Base-by-base conservation (phyloP, 1,140 invertebrate genomes). In the Panagrolaimus sp. region DNA sequence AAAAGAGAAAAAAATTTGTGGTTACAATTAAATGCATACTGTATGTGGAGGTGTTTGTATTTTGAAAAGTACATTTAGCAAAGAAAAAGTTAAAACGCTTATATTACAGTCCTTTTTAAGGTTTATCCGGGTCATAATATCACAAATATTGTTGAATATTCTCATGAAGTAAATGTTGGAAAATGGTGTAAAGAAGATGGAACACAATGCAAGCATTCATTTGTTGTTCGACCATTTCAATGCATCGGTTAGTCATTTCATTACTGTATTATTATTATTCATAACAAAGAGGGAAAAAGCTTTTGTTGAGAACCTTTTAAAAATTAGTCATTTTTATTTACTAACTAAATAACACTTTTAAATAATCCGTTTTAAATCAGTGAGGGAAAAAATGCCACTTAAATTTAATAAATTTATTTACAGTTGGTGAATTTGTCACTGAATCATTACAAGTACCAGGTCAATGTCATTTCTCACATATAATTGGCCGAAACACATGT, bases 391-490 rank as follows among this genome's bases (percentile, higher is more conserved):
- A 38, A 38, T 2, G 2, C 2, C 32, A 38, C 32, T 38, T 17
- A 58, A 21, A 21, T 26, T 58, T 12, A 58, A n/a, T 21, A 21
- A 58, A 58, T 58, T 21, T 21, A 43, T 68, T 70, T 79, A 70
- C 52, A 96, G 95, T 94, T 87, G 95, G 94, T 79, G 91, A 92
- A 81, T 98, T 98, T 88, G 94, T 96, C 87, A 95, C 93, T 79
- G 95, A 98, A 84, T 96, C 95, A 43, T 88, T 98, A 69, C 87
- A 98, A 75, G 96, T 98, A n/a, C 96, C 96, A 1, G 92, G 96
- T 86, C 92, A 93, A 79, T 98, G 96, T 85, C 88, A 94, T 72
- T 98, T 98, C 87, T 93, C 96, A 85, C 96, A 98, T 86, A 92
- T 97, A 80, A 93, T 97, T 86, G 96, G 96, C 85, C 90, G 93